Base-by-base conservation (phyloP, 2,797 vertebrate species). In the Menidia menidia region DNA sequence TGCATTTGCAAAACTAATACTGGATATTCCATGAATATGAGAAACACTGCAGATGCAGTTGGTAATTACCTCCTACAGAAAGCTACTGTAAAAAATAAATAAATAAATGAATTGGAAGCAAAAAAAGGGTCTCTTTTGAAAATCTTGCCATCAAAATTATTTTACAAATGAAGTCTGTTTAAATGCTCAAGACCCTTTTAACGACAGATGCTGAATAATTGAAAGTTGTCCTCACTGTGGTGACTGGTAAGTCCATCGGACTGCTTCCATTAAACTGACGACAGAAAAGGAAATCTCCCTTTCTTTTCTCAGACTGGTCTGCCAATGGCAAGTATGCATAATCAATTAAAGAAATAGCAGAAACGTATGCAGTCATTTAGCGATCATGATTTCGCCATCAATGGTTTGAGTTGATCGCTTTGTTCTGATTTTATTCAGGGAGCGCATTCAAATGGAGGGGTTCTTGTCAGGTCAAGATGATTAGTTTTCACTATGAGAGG, bases 221-320 rank as follows among this genome's bases (percentile, higher is more conserved):
- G 43, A 72, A 85, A 77, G 75, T 75, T 68, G 78, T 60, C 57
- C 57, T 83, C 64, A 90, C 84, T 80, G 63, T 51, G 3, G 62
- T 3, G 56, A 78, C 77, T 85, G 81, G 75, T 84, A 85, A 81
- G 60, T 82, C 77, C 67, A 84, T 85, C 62, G 19, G 57, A 78
- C 62, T 51, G 52, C 74, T 75, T 78, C 63, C 55, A 79, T 83
- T 82, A 80, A 73, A 80, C 55, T 57, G 69, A 84, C 55, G 62
- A 77, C 65, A 84, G 62, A 80, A 69, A 76, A 82, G 59, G 42
- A 71, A 79, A 56, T 68, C 64, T 67, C 39, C 1, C 69, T 45
- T 14, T 66, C 10, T 25, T 80, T 62, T 62, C 45, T 55, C 68
- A 60, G 71, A 59, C 68, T 4, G 14, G n/a, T 57, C 59, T 64